A percentile compares a stretch with the other conserved stretches of the same genome.
Evolutionary conservation across 2,888 invertebrate genomes (phyloP).

Genomic region (Eristalinus sepulchralis): DNA sequence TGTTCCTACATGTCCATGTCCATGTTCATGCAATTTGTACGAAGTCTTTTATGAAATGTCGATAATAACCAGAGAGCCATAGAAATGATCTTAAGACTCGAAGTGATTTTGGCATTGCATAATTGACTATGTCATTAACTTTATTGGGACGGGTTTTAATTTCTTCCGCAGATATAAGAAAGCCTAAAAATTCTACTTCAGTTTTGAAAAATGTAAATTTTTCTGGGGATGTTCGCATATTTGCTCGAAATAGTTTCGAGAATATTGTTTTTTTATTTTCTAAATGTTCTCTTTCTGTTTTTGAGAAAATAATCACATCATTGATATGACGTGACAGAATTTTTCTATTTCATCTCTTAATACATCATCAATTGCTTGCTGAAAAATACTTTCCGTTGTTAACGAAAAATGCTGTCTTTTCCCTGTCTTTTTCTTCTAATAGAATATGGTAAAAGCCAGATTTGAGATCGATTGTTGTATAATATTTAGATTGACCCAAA

Average conservation of each 20-base stretch:
- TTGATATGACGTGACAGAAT: not conserved
- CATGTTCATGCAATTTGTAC: slow-evolving; percentile 1
- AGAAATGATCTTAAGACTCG: slow-evolving; percentile 24
- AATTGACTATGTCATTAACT: not conserved
- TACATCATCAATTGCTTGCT: too few species aligned
- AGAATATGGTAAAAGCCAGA: not conserved
- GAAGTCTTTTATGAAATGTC: not conserved
- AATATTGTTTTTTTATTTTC: slow-evolving; percentile 3
- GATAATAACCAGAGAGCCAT: slow-evolving; percentile 13
- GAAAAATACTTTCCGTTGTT: not conserved
- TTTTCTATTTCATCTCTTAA: too few species aligned
- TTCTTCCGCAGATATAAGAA: not conserved
- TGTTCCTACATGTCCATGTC: too few species aligned
- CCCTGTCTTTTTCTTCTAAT: slow-evolving; percentile 8
- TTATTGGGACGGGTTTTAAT: slow-evolving; percentile 13
- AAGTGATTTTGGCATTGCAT: slow-evolving; percentile 1
- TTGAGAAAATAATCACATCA: slow-evolving; percentile 2
- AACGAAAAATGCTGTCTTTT: not conserved
- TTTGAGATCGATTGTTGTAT: not conserved
- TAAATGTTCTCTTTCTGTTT: not conserved
- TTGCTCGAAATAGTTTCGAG: slow-evolving; percentile 5
- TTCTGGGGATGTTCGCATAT: slow-evolving; percentile 9
- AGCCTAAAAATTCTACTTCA: slow-evolving; percentile 2
- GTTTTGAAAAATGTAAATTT: slow-evolving; percentile 4
- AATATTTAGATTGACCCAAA: not conserved